These are phyloP conservation scores for Cephalopterus ornatus DNA, from an alignment of 2,113 vertebrate genomes.

Conservation along the genomic window DNA sequence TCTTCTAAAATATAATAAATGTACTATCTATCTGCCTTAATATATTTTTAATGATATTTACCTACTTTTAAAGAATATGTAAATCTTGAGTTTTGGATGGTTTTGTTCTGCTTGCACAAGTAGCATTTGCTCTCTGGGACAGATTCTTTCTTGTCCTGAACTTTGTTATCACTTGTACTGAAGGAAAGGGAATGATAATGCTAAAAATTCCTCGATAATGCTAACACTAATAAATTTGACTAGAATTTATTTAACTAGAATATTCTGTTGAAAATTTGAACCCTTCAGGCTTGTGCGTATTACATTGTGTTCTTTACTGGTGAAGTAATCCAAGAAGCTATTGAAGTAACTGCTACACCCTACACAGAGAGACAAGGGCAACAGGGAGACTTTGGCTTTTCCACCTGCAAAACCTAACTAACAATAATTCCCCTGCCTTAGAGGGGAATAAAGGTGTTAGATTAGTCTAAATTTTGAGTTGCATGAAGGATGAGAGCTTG, in stretches of 20 bases:
- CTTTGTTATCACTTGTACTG: not conserved
- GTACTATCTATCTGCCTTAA: not conserved
- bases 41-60: not conserved
- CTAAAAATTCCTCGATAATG: not conserved
- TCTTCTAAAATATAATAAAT: not conserved
- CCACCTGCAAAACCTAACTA: not conserved
- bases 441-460: not conserved
- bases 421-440: not conserved
- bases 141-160: not conserved
- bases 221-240: not conserved
- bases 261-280: not conserved
- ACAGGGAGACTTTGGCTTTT: not conserved
- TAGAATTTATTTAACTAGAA: not conserved
- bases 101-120: not conserved
- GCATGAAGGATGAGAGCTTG: not conserved
- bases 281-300: not conserved
- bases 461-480: not conserved
- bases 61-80: not conserved
- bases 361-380: not conserved
- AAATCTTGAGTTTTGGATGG: not conserved
- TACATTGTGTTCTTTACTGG: not conserved
- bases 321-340: not conserved
- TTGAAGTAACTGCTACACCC: not conserved
- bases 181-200: not conserved
- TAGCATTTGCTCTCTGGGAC: not conserved